Conservation (phyloP, 2,113 vertebrate species). For the Pontoporia blainvillei region DNA sequence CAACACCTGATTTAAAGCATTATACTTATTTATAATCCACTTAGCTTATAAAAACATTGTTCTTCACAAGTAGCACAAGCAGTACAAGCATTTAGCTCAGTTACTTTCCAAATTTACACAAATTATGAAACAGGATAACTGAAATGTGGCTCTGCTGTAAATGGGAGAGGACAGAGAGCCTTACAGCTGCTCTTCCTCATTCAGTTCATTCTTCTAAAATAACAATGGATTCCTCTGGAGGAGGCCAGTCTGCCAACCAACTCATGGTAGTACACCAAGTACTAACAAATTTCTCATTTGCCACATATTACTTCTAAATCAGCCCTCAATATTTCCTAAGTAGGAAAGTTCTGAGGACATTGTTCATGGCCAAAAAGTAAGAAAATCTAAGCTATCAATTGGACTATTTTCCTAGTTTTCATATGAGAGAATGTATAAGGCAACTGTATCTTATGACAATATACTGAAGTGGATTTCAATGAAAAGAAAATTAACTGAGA, state of each 20-base stretch:
- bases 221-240: not conserved
- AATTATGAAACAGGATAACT: not conserved
- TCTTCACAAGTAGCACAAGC: not conserved
- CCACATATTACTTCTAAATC: not conserved
- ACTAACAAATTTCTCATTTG: constrained; percentile 25
- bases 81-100: not conserved
- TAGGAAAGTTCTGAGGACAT: not conserved
- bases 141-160: not conserved
- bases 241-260: not conserved
- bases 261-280: not conserved
- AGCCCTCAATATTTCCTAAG: not conserved
- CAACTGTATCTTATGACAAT: not conserved
- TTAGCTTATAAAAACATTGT: not conserved
- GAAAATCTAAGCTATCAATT: not conserved
- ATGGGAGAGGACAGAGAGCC: not conserved
- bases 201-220: not conserved
- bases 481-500: not conserved
- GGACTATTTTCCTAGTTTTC: not conserved
- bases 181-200: not conserved
- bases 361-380: not conserved
- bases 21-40: not conserved
- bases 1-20: not conserved
- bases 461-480: not conserved
- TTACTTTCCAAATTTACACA: not conserved
- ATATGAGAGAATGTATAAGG: not conserved